Evolutionary conservation across 2,888 invertebrate species (phyloP).

Genomic region (Lithosia quadra): DNA sequence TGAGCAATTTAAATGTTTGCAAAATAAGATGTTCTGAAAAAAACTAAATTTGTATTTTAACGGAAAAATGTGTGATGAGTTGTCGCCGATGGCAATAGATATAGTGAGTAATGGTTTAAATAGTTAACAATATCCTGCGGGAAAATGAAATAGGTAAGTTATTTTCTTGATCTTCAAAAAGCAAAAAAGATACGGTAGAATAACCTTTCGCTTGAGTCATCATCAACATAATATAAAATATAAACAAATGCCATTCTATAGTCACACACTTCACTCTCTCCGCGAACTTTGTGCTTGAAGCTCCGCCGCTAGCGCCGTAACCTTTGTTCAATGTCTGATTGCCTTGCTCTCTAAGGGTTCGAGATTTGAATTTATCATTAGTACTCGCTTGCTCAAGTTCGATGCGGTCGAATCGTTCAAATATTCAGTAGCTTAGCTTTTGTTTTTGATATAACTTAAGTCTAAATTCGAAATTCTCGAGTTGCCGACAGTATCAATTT

Average conservation of each 20-base stretch:
- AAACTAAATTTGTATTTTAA: not conserved
- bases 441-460: conserved; percentile 62
- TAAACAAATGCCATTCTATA: conserved; percentile 51
- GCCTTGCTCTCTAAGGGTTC: conserved; percentile 76
- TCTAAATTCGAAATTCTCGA: conserved; percentile 46
- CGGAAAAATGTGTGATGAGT: not conserved
- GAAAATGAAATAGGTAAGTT: too few relatives aligned
- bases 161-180: too few relatives aligned
- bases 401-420: conserved; percentile 70
- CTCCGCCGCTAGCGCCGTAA: conserved; percentile 62
- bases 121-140: not conserved
- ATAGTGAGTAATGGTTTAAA: not conserved
- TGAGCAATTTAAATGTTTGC: not conserved
- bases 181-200: too few relatives aligned
- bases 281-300: conserved; percentile 59
- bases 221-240: conserved; percentile 33
- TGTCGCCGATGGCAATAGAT: too few relatives aligned
- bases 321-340: conserved; percentile 81
- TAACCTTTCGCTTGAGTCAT: conserved; percentile 15
- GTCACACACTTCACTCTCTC: conserved; percentile 60
- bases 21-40: not conserved
- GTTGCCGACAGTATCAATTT: conserved; percentile 42
- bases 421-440: conserved; percentile 74
- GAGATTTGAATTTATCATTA: conserved; percentile 85
- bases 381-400: conserved; percentile 63